These are phyloP conservation scores for Chouioia cunea DNA, from an alignment of 2,888 invertebrate genomes.

Conservation along the genomic window DNA sequence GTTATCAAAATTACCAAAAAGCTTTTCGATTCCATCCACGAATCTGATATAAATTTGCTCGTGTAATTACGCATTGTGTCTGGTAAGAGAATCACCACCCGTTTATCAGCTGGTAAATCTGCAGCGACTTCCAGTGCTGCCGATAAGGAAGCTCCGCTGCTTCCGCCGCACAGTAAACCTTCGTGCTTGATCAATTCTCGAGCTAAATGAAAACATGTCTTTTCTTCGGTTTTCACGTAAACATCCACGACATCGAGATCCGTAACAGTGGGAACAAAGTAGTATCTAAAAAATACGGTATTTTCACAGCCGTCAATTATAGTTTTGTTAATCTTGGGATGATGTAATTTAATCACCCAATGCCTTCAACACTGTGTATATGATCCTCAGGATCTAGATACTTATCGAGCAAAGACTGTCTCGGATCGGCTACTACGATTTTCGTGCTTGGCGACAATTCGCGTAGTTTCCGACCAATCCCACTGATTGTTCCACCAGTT, in stretches of 20 bases:
- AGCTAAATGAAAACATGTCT: constrained; percentile 84
- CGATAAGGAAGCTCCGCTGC: constrained; percentile 87
- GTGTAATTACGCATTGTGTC: constrained; percentile 98
- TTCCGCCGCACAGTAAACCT: constrained; percentile 94
- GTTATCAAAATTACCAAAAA: constrained; percentile 67
- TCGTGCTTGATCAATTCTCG: constrained; percentile 91
- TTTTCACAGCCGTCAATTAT: too few relatives aligned
- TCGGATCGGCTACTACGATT: constrained; percentile 92
- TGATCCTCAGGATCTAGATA: constrained; percentile 76
- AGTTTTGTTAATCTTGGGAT: too few relatives aligned
- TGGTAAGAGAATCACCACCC: constrained; percentile 91
- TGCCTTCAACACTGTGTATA: constrained; percentile 86
- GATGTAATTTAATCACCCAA: constrained; percentile 56
- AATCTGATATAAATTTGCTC: constrained; percentile 95
- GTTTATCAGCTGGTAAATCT: constrained; percentile 83
- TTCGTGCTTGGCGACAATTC: constrained; percentile 84
- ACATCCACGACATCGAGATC: constrained; percentile 84
- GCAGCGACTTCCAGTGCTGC: constrained; percentile 82
- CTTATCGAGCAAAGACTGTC: constrained; percentile 91
- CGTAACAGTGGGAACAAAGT: constrained; percentile 93
- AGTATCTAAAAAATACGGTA: constrained; percentile 78
- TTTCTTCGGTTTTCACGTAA: constrained; percentile 90
- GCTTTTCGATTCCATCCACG: constrained; percentile 92
- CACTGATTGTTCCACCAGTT: constrained; percentile 95
- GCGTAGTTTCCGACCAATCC: constrained; percentile 93